Evolutionary conservation across 2,113 vertebrate species (phyloP).

Genomic region (Nanorana parkeri): DNA sequence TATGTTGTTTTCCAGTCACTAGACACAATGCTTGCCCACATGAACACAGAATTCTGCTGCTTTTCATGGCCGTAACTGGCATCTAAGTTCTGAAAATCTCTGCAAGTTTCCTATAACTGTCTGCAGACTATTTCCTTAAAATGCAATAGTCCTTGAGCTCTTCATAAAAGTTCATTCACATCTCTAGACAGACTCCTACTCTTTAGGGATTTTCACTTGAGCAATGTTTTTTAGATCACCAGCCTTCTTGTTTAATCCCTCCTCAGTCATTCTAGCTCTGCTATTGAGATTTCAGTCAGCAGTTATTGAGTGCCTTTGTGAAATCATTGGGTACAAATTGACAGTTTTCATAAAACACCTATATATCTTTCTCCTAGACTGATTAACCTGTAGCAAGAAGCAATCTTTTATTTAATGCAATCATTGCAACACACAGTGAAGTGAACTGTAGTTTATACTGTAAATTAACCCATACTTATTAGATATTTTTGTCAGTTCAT

Average conservation of each 20-base stretch:
- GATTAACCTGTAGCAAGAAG: constrained; percentile 4
- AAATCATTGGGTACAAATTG: constrained; percentile 26
- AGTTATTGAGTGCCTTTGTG: constrained; percentile 24
- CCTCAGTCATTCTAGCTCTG: constrained; percentile 29
- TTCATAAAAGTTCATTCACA: constrained; percentile 13
- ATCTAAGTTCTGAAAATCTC: not conserved
- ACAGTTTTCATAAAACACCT: constrained; percentile 11
- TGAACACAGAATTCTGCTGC: not conserved
- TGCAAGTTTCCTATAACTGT: constrained; percentile 13
- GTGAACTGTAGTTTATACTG: not conserved
- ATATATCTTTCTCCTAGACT: not conserved
- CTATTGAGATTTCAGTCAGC: constrained; percentile 41
- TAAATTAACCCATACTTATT: not conserved
- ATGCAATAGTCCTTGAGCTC: constrained; percentile 47
- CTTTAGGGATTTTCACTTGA: constrained; percentile 21
- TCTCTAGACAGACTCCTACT: constrained; percentile 31
- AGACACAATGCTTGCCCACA: not conserved
- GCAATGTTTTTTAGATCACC: constrained; percentile 33
- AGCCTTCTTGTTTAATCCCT: constrained; percentile 35
- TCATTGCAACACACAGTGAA: not conserved
- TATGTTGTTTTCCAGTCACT: not conserved
- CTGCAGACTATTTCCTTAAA: constrained; percentile 20
- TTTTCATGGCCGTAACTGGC: not conserved
- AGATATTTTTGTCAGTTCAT: no score
- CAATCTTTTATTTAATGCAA: not conserved